A percentile compares a stretch with the other conserved stretches of the same genome.
These are phyloP conservation scores for Leptinotarsa lineolata DNA, from an alignment of 1,140 invertebrate species.

Conservation along the genomic window DNA sequence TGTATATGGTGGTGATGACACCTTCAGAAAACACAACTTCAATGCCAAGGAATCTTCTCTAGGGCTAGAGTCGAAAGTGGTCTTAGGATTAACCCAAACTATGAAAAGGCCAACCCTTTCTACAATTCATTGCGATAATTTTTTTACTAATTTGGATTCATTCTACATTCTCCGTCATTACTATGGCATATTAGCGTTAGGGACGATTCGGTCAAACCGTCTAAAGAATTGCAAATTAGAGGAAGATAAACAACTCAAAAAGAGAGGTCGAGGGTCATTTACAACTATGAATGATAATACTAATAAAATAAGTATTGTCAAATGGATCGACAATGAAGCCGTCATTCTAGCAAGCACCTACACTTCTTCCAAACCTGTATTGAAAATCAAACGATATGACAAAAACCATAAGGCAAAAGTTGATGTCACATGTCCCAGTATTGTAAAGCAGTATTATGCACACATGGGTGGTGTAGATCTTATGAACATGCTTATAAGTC, in stretches of 20 bases:
- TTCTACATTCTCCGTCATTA: conserved; percentile 5
- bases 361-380: background rate
- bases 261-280: conserved; percentile 5
- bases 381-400: conserved; percentile 3
- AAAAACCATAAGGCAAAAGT: background rate
- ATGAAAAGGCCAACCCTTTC: background rate
- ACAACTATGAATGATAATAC: conserved; percentile 5
- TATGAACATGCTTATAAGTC: background rate
- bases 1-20: conserved; percentile 14
- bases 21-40: conserved; percentile 10
- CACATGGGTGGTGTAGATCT: conserved; percentile 5
- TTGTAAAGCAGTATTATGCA: background rate
- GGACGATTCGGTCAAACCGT: conserved; percentile 7
- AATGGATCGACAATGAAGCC: conserved; percentile 4
- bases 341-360: conserved; percentile 4
- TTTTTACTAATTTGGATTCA: background rate
- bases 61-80: background rate
- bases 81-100: background rate
- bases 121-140: conserved; percentile 4
- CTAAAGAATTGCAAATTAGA: background rate
- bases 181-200: background rate
- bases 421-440: background rate
- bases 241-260: background rate
- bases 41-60: background rate
- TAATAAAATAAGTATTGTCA: conserved; percentile 8